A percentile compares a stretch with the other conserved stretches of the same genome.
Conservation (phyloP, 2,888 invertebrate species). For the Kuschelorhynchus macadamiae region DNA sequence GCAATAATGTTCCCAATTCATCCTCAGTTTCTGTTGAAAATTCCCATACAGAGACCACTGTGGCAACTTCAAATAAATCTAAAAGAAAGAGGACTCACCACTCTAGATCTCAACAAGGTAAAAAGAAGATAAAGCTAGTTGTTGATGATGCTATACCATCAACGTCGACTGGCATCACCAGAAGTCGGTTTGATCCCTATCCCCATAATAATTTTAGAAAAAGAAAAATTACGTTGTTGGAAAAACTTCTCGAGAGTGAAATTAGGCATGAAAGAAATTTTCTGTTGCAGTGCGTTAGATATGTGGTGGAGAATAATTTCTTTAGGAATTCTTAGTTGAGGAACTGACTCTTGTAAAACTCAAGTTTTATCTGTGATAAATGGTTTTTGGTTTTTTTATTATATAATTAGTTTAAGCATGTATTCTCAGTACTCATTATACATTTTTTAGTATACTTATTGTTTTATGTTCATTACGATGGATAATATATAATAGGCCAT, state of each 20-base stretch:
- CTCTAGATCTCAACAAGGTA: background rate
- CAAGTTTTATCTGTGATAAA: conserved; percentile 19
- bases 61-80: background rate
- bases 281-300: conserved; percentile 87
- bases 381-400: background rate
- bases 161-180: conserved; percentile 13
- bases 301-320: conserved; percentile 83
- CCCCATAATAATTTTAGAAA: conserved; percentile 58
- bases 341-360: background rate
- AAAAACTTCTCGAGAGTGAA: conserved; percentile 81
- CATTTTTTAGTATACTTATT: too few species aligned
- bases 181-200: conserved; percentile 48
- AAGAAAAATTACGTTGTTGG: conserved; percentile 74
- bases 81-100: conserved; percentile 28
- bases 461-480: too few species aligned
- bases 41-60: conserved; percentile 9
- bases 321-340: conserved; percentile 68
- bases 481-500: too few species aligned
- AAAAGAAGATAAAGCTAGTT: conserved; percentile 52
- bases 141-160: conserved; percentile 1
- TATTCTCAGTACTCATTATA: too few species aligned
- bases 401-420: background rate
- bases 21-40: background rate
- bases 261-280: conserved; percentile 90
- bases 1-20: background rate